Base-by-base conservation (phyloP, 2,797 vertebrate species). In the Pseudopleuronectes americanus region DNA sequence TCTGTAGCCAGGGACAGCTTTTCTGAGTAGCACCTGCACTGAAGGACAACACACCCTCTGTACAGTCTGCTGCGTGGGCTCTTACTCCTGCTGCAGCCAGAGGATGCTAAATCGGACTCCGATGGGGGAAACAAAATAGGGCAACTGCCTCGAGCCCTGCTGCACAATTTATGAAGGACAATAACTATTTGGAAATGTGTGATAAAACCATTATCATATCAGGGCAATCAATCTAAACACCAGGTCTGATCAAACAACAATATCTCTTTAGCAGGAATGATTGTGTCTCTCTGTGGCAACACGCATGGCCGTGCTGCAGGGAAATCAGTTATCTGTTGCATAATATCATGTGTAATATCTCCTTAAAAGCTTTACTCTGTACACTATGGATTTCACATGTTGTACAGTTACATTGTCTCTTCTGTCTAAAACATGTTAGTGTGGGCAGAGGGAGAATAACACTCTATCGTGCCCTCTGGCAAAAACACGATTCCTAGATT, bases 31-130 rank as follows among this genome's bases (percentile, higher is more conserved):
- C 74, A 83, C 71, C 73, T 79, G 69, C 71, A 78, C 53, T 81
- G 71, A 87, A 87, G 80, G 83, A 80, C 86, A 84, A 81, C n/a
- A 82, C 76, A 62, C 64, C 17, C 61, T 74, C 62, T 21, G 57
- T 65, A 72, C 61, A 76, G 78, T 74, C 77, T 68, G 76, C 68
- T 74, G 43, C 43, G 9, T 45, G 82, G 77, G 71, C 79, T 79
- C 54, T 62, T 79, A 66, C 84, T 85, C 68, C 61, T 74, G 65
- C 81, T 63, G 82, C 84, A 85, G 80, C 57, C 22, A 24, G 52
- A 84, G 74, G 77, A 82, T 75, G 22, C 55, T 76, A 75, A 82
- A 83, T 76, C 76, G 71, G 60, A 79, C 77, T 75, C 56, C 1
- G 3, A 3, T 62, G 64, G 45, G 63, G 26, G 54, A 61, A 66